These are phyloP conservation scores for Furcifer pardalis DNA, from an alignment of 2,797 vertebrate species.

Conservation along the genomic window DNA sequence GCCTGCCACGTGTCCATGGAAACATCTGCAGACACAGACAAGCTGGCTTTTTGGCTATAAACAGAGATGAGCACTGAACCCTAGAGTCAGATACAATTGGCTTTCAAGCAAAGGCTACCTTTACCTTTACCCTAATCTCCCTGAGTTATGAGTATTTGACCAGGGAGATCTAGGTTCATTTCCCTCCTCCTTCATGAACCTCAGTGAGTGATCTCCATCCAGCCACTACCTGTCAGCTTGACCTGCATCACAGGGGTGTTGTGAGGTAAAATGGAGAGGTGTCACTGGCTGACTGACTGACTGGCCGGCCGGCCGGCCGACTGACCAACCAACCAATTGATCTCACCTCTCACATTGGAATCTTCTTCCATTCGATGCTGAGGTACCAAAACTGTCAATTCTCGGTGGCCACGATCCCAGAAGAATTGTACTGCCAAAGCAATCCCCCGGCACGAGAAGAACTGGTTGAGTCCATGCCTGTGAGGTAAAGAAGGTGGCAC, in stretches of 20 bases:
- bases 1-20: too few species aligned
- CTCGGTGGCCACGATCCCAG: conserved; percentile 87
- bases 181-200: not conserved
- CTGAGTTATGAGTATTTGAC: not conserved
- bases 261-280: not conserved
- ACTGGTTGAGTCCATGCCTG: conserved; percentile 81
- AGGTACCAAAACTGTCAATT: conserved; percentile 84
- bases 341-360: conserved; percentile 81
- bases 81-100: too few species aligned
- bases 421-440: conserved; percentile 91
- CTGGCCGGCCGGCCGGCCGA: too few species aligned
- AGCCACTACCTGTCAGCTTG: too few species aligned
- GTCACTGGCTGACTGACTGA: too few species aligned
- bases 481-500: not conserved
- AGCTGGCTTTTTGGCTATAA: too few species aligned
- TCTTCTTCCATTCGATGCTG: conserved; percentile 87
- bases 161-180: not conserved
- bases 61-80: too few species aligned
- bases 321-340: too few species aligned
- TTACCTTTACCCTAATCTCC: too few species aligned
- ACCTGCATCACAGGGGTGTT: not conserved
- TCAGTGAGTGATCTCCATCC: too few species aligned
- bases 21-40: too few species aligned
- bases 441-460: conserved; percentile 91
- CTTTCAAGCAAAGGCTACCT: too few species aligned